Evolutionary conservation across 2,888 invertebrate species (phyloP), one percentile per base, ranked within the genome.

Genomic region (Conus canariensis): DNA sequence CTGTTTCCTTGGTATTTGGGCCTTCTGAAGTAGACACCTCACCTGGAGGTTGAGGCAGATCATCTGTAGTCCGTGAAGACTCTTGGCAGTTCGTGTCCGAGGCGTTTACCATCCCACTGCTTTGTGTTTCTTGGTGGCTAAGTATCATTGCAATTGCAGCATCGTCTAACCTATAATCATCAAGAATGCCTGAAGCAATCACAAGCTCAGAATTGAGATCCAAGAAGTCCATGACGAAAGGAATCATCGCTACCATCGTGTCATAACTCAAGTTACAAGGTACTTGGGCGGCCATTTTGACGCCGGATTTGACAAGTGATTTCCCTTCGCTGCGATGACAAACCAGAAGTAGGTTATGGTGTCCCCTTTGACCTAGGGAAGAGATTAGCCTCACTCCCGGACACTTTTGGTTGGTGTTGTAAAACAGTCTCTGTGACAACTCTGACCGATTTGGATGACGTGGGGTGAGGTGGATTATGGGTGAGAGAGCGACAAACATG

Each of bases 151-250:
- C 87, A 30, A 64, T 59, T 7, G 86, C 90, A 7, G 85, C 90
- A 59, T 91, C 90, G 58, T 87, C 89, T 19, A 89, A 82, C 22
- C 59, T 56, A n/a, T 88, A 83, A 82, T 91, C 91, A 86, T 87
- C 67, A 30, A 91, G 88, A 86, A 90, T 83, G 45, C 90, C 91
- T 45, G 91, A 91, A 14, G 89, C 86, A 19, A 90, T 22, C 5
- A 91, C 30, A 14, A 90, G 90, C 56, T 90, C 90, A 19, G 85
- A 80, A 83, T 91, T 89, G 16, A 91, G 74, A 45, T 91, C 91
- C 22, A 91, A 74, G 67, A 91, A 90, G 70, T 91, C 91, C 77
- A 91, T 82, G 19, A 91, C 91, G 30, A 90, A 87, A 9, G 91
- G 91, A 88, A 91, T 89, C 88, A 89, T 85, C 83, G 74, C 82